Base-by-base conservation (phyloP, 2,888 invertebrate species). In the Teleogryllus oceanicus region DNA sequence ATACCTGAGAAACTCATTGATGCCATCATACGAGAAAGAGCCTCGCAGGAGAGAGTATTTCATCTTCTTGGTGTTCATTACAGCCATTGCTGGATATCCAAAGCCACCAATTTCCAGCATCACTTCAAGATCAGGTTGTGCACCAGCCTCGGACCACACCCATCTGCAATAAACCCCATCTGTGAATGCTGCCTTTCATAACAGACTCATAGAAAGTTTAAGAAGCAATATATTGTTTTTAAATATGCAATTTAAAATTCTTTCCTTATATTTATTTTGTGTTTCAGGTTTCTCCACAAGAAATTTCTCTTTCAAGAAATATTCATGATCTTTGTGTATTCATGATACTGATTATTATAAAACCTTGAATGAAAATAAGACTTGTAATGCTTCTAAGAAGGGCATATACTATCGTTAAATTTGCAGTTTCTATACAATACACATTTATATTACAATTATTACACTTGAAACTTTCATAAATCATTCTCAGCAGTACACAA, bases 1-100 rank as follows among this genome's bases (percentile, higher is more conserved):
- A 82, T 84, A 88, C 87, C 89, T 85, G 78, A 99, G 90, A 89
- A 99, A 99, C 87, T 98, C 98, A 85, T 95, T 94, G 86, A 99
- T 97, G 83, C 99, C 99, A 82, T 94, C 94, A 85, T 94, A 92
- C 0, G 96, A 96, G 89, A 98, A 99, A 37, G 98, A 94, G 16
- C 98, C 99, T 84, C 95, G 90, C 2, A 99, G 90, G 11, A 96
- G 90, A 0, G 98, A 95, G 89, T 94, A 99, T 87, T 98, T 98
- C 92, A 97, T 94, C 88, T 99, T 99, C 88, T 98, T 96, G 18
- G 94, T 92, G 88, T 98, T 99, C 80, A 99, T 93, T 21, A 97
- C 97, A 11, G 97, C 98, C 94, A 99, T 94, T 1, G 99, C 98
- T 2, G 99, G 99, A 87, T 99, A 99, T 13, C 99, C 99, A 88